These are phyloP conservation scores for Enoplosus armatus DNA, from an alignment of 2,797 vertebrate species.

Conservation along the genomic window DNA sequence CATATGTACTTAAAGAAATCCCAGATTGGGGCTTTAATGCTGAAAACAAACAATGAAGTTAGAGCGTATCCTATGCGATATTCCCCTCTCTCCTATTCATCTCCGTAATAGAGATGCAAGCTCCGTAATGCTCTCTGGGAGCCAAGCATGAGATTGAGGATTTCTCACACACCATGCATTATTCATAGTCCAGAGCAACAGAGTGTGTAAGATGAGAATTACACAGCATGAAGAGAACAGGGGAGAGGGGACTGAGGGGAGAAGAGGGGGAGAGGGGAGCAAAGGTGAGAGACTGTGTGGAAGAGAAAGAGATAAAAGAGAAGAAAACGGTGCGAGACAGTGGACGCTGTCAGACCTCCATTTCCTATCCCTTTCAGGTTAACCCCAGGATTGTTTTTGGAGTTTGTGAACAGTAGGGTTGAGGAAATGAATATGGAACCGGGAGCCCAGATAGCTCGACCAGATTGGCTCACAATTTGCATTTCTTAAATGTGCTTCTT, in stretches of 20 bases:
- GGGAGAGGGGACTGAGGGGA: slow-evolving; percentile 87
- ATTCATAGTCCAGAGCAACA: slow-evolving; percentile 99
- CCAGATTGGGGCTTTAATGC: slow-evolving; percentile 86
- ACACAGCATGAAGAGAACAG: slow-evolving; percentile 98
- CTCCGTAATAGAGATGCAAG: slow-evolving; percentile 99
- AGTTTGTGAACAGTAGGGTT: slow-evolving; percentile 71
- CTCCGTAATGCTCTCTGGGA: slow-evolving; percentile 95
- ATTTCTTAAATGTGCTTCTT: slow-evolving; percentile 79
- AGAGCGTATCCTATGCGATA: slow-evolving; percentile 92
- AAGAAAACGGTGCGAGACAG: slow-evolving; percentile 49
- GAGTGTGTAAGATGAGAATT: slow-evolving; percentile 99
- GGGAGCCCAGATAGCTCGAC: slow-evolving; percentile 67
- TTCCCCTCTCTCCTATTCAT: slow-evolving; percentile 96
- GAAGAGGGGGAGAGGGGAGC: slow-evolving; percentile 53
- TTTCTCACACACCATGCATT: slow-evolving; percentile 96
- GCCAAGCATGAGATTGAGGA: slow-evolving; percentile 98
- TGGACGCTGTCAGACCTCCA: slow-evolving; percentile 71
- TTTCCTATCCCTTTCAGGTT: slow-evolving; percentile 72
- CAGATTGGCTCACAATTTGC: slow-evolving; percentile 82
- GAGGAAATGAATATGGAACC: slow-evolving; percentile 80
- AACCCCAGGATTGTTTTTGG: slow-evolving; percentile 73
- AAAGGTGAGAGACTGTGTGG: slow-evolving; percentile 74
- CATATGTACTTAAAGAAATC: slow-evolving; percentile 73
- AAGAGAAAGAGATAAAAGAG: slow-evolving; percentile 70
- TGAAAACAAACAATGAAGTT: slow-evolving; percentile 94